Evolutionary conservation across 2,797 vertebrate genomes (phyloP), one percentile per base, ranked within the genome.

Genomic region (Synaphobranchus kaupii): DNA sequence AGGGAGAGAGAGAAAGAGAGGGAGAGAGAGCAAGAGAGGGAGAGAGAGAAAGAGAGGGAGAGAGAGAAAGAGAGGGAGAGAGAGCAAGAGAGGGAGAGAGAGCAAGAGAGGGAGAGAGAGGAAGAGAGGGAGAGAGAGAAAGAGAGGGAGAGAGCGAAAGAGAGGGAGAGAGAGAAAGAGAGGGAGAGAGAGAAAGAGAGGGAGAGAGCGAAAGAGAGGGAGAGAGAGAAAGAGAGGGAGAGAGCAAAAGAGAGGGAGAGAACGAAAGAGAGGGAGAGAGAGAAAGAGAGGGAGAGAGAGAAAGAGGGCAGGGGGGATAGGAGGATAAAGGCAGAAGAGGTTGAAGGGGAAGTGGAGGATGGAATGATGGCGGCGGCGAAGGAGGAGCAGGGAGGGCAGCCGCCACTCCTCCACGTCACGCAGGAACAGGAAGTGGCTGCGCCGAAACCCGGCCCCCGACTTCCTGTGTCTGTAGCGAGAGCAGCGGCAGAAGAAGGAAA

Each of bases 341-440:
- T 28, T 48, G 68, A 66, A 54, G 84, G 60, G 58, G 47, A 86
- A 89, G 90, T 94, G 94, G 94, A 94, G 68, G 68, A 71, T 4
- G 20, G 34, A 17, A 15, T 1, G 58, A 4, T 4, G 17, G 17
- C 15, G 73, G 8, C 0, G 15, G 71, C 12, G 34, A 9, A 31
- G 28, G 34, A 39, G 6, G 71, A 31, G 12, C 20, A 25, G n/a
- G 63, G 25, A 92, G 94, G 95, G 71, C 86, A 89, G 86, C 88
- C 34, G 20, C 86, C 39, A 22, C 84, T 39, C 0, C 87, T 91
- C 93, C 92, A 96, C 94, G 93, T 95, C 94, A 95, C 71, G 34
- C 93, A 92, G 96, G 96, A 96, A 95, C 92, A 92, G 96, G 96
- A 96, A 95, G 94, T 92, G n/a, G 17, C 86, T 25, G 22, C 92